Evolutionary conservation across 23 tunicate genomes (phyloP).

Genomic region (Ciona savignyi): DNA sequence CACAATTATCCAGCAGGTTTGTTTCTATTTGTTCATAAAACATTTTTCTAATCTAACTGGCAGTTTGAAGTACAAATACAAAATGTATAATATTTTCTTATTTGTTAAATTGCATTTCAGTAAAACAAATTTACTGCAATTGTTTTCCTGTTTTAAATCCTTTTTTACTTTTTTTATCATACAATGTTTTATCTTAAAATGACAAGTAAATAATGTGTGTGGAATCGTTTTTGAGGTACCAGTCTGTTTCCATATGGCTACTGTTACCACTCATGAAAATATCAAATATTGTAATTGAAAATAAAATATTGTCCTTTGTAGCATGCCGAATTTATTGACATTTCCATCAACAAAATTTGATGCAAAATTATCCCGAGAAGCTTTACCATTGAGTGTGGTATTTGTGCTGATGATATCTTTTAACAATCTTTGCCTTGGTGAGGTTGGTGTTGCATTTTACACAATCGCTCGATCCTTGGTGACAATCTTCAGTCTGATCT

Average conservation of each 20-base stretch:
- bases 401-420: slow-evolving; percentile 86
- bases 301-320: not conserved
- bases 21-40: no score
- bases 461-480: slow-evolving; percentile 91
- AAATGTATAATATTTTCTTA: no score
- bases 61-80: no score
- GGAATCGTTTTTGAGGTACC: no score
- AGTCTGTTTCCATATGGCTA: no score
- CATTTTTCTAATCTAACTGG: no score
- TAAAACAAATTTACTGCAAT: no score
- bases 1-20: slow-evolving; percentile 14
- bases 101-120: no score
- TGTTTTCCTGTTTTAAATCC: no score
- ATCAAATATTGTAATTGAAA: not conserved
- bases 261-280: slow-evolving; percentile 5
- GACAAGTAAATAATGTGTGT: no score
- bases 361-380: slow-evolving; percentile 71
- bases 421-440: slow-evolving; percentile 79
- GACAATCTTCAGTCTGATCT: slow-evolving; percentile 76
- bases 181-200: no score
- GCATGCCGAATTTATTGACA: slow-evolving; percentile 39
- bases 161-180: no score
- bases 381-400: slow-evolving; percentile 73
- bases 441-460: slow-evolving; percentile 95
- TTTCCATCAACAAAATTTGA: slow-evolving; percentile 77